Percentiles rank a stretch among this genome's conserved stretches.
These are phyloP conservation scores for Diabrotica undecimpunctata DNA, from an alignment of 1,140 invertebrate species.

Conservation along the genomic window DNA sequence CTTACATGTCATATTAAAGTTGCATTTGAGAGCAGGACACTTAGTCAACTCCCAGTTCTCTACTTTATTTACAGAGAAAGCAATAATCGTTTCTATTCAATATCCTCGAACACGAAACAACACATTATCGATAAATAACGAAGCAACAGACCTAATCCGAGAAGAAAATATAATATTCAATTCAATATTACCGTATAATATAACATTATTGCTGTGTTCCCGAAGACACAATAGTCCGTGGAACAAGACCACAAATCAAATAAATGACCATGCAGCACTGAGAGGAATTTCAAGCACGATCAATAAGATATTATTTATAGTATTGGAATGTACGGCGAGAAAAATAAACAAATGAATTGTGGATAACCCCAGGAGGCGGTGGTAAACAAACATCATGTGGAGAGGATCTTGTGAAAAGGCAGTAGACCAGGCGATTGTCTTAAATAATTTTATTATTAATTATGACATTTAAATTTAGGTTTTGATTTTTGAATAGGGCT, in stretches of 20 bases:
- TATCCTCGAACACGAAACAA: constrained; percentile 2
- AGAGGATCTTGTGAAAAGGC: constrained; percentile 10
- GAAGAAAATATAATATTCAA: constrained; percentile 26
- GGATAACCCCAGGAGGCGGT: constrained; percentile 32
- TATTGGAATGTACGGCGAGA: constrained; percentile 32
- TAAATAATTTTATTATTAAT: not conserved
- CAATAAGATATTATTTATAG: constrained; percentile 36
- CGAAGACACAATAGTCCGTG: constrained; percentile 31
- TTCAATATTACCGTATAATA: constrained; percentile 31
- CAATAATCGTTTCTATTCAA: constrained; percentile 2
- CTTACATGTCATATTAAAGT: not conserved
- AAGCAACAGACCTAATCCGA: constrained; percentile 9
- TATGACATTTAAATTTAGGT: no score
- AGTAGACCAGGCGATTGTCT: not conserved
- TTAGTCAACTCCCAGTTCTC: not conserved
- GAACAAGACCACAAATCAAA: constrained; percentile 36
- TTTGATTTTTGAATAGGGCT: no score
- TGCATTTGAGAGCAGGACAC: not conserved
- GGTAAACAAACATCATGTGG: constrained; percentile 37
- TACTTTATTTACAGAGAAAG: not conserved
- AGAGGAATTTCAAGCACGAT: constrained; percentile 34
- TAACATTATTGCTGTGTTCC: constrained; percentile 34
- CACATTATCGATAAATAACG: constrained; percentile 11
- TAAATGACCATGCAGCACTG: constrained; percentile 32
- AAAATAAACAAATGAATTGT: constrained; percentile 38